Evolutionary conservation across 2,113 vertebrate genomes (phyloP).

Genomic region (Xenopus tropicalis): DNA sequence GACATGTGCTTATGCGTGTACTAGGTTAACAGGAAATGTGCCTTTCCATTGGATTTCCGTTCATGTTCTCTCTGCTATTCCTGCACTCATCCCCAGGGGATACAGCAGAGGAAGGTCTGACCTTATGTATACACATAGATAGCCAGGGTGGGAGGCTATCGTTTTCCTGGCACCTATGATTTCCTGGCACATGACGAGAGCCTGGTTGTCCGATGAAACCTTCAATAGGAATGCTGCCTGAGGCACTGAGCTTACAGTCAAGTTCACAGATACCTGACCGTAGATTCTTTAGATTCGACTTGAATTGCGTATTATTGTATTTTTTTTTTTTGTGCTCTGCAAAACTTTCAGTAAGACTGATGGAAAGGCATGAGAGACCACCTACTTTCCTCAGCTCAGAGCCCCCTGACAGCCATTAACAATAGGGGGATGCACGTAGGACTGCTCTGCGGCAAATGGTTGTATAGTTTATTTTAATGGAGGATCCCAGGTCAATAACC

Average conservation of each 20-base stretch:
- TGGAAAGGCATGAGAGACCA: not conserved
- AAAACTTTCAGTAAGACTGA: not conserved
- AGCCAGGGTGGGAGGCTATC: constrained; percentile 23
- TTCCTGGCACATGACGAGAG: constrained; percentile 17
- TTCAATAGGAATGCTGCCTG: not conserved
- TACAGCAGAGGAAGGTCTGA: constrained; percentile 23
- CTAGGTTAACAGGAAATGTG: constrained; percentile 30
- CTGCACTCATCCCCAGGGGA: constrained; percentile 33
- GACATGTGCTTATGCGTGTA: not conserved
- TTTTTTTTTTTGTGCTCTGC: not conserved
- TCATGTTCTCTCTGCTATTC: constrained; percentile 29
- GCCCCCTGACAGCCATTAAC: too few relatives aligned
- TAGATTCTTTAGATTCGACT: not conserved
- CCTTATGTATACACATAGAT: constrained; percentile 26
- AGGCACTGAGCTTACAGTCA: not conserved
- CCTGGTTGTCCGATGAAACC: constrained; percentile 9
- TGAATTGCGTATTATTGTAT: not conserved
- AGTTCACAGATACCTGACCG: not conserved
- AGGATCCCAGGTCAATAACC: too few relatives aligned
- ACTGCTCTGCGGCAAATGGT: too few relatives aligned
- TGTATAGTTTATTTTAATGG: too few relatives aligned
- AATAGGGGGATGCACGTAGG: too few relatives aligned
- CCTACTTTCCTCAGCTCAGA: not conserved
- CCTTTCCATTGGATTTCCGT: constrained; percentile 37
- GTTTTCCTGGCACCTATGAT: constrained; percentile 3